Conservation (phyloP, 2,113 vertebrate genomes). For the Malurus melanocephalus region DNA sequence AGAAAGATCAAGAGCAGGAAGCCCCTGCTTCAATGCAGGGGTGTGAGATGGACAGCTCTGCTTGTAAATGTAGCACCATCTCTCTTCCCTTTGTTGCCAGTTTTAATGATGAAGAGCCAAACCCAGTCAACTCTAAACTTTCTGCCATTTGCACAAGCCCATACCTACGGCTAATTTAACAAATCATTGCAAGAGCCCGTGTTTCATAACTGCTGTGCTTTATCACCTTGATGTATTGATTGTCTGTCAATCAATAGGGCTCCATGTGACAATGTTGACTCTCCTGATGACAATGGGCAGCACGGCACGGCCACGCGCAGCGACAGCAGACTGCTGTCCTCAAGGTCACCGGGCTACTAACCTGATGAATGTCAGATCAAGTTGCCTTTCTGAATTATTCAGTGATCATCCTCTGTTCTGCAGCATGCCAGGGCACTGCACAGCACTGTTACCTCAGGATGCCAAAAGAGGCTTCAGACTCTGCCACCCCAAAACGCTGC, state of each 20-base stretch:
- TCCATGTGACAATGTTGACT: not conserved
- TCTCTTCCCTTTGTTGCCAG: not conserved
- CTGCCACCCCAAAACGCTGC: not conserved
- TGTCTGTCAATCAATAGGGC: not conserved
- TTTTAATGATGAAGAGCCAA: not conserved
- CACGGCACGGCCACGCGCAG: not conserved
- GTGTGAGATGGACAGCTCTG: not conserved
- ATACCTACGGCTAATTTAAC: not conserved
- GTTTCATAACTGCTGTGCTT: not conserved
- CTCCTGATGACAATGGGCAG: not conserved
- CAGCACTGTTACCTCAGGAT: not conserved
- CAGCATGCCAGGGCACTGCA: not conserved
- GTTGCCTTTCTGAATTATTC: conserved; percentile 62
- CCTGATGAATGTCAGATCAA: conserved; percentile 43
- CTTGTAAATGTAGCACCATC: not conserved
- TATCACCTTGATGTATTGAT: not conserved
- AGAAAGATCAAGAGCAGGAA: not conserved
- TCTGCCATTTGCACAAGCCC: not conserved
- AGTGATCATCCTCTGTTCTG: conserved; percentile 27
- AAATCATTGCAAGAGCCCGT: not conserved
- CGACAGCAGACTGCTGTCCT: not conserved
- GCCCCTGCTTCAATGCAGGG: not conserved
- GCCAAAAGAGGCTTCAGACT: not conserved
- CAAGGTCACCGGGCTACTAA: conserved; percentile 20
- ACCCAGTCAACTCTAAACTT: not conserved